Conservation (phyloP, 2,888 invertebrate genomes). For the Drosophila prostipennis region DNA sequence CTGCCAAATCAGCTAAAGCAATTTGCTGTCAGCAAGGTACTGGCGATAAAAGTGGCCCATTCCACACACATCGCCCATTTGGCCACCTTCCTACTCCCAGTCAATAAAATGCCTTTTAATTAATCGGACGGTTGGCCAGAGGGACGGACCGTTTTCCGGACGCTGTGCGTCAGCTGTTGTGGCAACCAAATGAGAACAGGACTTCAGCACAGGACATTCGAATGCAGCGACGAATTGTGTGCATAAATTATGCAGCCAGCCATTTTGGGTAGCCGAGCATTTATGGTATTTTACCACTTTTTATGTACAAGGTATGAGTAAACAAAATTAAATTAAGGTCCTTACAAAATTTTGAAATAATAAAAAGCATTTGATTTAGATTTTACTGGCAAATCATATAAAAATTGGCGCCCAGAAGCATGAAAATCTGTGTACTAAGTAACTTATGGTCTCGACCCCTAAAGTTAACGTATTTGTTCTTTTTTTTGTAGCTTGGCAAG, state of each 20-base stretch:
- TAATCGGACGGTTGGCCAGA: slow-evolving; percentile 67
- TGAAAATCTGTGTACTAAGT: background rate
- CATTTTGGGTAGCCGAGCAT: slow-evolving; percentile 60
- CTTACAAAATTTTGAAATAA: background rate
- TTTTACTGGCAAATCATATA: no score
- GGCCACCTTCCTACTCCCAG: slow-evolving; percentile 17
- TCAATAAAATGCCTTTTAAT: slow-evolving; percentile 76
- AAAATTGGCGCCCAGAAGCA: no score
- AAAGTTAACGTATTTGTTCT: background rate
- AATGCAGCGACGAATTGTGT: slow-evolving; percentile 72
- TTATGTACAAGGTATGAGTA: background rate
- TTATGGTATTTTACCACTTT: slow-evolving; percentile 44
- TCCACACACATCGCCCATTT: background rate
- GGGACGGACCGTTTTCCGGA: slow-evolving; percentile 17
- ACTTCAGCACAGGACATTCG: slow-evolving; percentile 45
- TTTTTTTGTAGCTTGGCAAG: slow-evolving; percentile 32
- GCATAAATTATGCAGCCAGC: slow-evolving; percentile 75
- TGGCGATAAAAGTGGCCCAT: slow-evolving; percentile 21
- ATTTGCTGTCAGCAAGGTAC: slow-evolving; percentile 36
- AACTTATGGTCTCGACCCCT: background rate
- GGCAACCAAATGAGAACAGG: slow-evolving; percentile 36
- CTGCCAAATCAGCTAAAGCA: slow-evolving; percentile 39
- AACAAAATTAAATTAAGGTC: background rate
- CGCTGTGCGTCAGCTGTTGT: slow-evolving; percentile 57
- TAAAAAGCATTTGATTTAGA: background rate